Evolutionary conservation across 2,113 vertebrate species (phyloP).

Genomic region (Colinus virginianus): DNA sequence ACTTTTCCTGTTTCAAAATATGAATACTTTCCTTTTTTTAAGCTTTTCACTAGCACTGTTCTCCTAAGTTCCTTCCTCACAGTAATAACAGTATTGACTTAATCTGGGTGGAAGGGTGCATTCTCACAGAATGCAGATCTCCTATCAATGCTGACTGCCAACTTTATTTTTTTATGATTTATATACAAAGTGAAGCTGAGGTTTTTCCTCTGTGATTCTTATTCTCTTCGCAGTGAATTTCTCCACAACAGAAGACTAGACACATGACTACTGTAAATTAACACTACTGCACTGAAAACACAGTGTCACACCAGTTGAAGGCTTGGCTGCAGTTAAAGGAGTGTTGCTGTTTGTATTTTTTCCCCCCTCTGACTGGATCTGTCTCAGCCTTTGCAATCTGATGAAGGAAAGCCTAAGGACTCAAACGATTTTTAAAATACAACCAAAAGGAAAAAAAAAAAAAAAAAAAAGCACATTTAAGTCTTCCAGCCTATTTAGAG

Average conservation of each 20-base stretch:
- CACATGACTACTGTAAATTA: conserved; percentile 30
- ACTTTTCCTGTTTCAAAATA: not conserved
- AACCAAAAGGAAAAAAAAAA: too few species aligned
- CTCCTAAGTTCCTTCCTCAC: conserved; percentile 25
- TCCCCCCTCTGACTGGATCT: not conserved
- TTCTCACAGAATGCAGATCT: not conserved
- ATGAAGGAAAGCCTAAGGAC: not conserved
- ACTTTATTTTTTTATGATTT: conserved; percentile 30
- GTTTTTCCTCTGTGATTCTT: conserved; percentile 5
- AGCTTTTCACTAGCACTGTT: not conserved
- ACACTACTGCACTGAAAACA: conserved; percentile 19
- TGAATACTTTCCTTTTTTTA: not conserved
- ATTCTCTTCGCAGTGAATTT: conserved; percentile 29
- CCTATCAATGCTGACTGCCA: not conserved
- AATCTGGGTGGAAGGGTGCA: not conserved
- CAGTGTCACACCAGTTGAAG: conserved; percentile 3
- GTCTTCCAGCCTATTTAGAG: too few species aligned
- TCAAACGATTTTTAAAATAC: not conserved
- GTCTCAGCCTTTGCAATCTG: not conserved
- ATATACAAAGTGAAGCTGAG: conserved; percentile 35
- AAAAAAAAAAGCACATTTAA: too few species aligned
- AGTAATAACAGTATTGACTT: not conserved
- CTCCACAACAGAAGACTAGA: conserved; percentile 37
- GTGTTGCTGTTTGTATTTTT: conserved; percentile 7
- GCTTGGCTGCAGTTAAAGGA: conserved; percentile 7